These are phyloP conservation scores for Philaethria dido DNA, from an alignment of 2,888 invertebrate genomes.

Conservation along the genomic window DNA sequence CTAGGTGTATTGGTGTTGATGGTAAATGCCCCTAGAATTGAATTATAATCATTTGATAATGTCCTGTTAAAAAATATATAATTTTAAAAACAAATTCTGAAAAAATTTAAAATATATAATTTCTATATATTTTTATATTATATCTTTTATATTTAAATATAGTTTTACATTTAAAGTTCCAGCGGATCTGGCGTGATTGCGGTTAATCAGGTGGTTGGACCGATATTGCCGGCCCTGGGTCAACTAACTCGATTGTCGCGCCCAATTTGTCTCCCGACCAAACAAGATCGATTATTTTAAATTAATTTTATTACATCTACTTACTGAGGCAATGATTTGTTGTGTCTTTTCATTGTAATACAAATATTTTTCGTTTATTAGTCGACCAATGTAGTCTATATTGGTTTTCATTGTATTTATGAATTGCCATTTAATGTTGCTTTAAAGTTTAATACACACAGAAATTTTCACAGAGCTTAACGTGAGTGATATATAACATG, in stretches of 20 bases:
- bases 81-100: too few relatives aligned
- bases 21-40: too few relatives aligned
- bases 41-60: too few relatives aligned
- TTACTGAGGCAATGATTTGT: conserved; percentile 37
- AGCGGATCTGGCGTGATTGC: conserved; percentile 32
- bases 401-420: background rate
- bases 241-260: conserved; percentile 80
- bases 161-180: background rate
- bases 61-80: too few relatives aligned
- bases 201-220: conserved; percentile 41
- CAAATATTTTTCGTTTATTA: background rate
- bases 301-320: conserved; percentile 56
- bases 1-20: too few relatives aligned
- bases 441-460: background rate
- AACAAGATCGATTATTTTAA: conserved; percentile 56
- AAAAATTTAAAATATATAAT: background rate
- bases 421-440: background rate
- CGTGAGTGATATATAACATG: background rate
- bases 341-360: conserved; percentile 15
- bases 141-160: background rate
- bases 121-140: background rate
- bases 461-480: background rate
- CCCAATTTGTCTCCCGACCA: conserved; percentile 73
- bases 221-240: conserved; percentile 58
- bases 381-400: background rate